These are phyloP conservation scores for Hirtodrosophila cameraria DNA, from an alignment of 2,888 invertebrate genomes.

Conservation along the genomic window DNA sequence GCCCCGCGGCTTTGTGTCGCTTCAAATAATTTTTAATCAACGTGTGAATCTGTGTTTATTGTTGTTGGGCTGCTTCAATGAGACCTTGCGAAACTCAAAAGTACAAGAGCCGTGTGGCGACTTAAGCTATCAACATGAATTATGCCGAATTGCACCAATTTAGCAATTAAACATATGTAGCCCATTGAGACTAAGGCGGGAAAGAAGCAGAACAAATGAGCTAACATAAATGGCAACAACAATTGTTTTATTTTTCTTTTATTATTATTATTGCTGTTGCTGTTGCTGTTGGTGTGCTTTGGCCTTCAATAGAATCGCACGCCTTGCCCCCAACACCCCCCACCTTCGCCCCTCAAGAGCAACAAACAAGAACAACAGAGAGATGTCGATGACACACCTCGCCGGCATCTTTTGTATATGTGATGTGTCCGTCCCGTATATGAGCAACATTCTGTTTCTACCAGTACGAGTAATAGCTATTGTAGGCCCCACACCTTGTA, in stretches of 20 bases:
- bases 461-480: neutral
- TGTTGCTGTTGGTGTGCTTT: conserved; percentile 26
- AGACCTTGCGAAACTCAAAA: conserved; percentile 64
- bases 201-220: conserved; percentile 49
- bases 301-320: conserved; percentile 72
- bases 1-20: conserved; percentile 48
- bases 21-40: conserved; percentile 68
- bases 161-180: conserved; percentile 76
- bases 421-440: conserved; percentile 21
- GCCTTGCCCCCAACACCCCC: conserved; percentile 33
- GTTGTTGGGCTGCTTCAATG: conserved; percentile 28
- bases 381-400: conserved; percentile 75
- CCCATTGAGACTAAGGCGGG: conserved; percentile 29
- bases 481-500: conserved; percentile 67
- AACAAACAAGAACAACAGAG: conserved; percentile 39
- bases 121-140: conserved; percentile 62
- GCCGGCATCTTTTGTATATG: conserved; percentile 27
- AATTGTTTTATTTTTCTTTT: conserved; percentile 29
- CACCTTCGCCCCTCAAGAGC: conserved; percentile 23
- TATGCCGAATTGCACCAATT: conserved; percentile 79
- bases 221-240: conserved; percentile 68
- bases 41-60: conserved; percentile 66
- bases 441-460: conserved; percentile 42
- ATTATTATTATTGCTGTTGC: conserved; percentile 14
- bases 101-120: conserved; percentile 27